These are phyloP conservation scores for Atta cephalotes DNA, from an alignment of 1,140 invertebrate species.

Conservation along the genomic window DNA sequence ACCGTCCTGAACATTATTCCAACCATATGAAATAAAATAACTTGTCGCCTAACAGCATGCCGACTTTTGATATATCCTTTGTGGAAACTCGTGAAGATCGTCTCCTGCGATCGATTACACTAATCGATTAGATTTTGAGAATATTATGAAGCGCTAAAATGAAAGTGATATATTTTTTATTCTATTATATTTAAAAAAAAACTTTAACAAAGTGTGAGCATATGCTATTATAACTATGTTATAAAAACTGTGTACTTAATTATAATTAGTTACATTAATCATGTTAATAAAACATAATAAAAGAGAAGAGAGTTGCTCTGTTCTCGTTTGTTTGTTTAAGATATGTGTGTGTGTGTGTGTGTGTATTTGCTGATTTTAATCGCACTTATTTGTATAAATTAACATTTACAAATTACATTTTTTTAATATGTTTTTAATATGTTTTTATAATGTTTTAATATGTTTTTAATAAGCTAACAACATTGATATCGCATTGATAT, in stretches of 20 bases:
- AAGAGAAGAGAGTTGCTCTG: constrained; percentile 5
- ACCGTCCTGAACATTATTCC: neutral
- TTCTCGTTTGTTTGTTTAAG: constrained; percentile 21
- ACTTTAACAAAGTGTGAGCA: constrained; percentile 24
- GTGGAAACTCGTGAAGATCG: neutral
- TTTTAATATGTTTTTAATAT: neutral
- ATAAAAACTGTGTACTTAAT: constrained; percentile 22
- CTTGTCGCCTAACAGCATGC: constrained; percentile 46
- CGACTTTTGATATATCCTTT: constrained; percentile 1
- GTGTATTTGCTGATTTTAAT: neutral
- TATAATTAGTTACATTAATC: constrained; percentile 25
- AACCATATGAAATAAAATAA: constrained; percentile 22
- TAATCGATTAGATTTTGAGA: constrained; percentile 23
- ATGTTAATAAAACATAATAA: constrained; percentile 39
- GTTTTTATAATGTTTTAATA: too few species aligned
- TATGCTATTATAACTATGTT: neutral
- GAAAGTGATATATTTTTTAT: constrained; percentile 36
- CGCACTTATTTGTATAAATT: constrained; percentile 17
- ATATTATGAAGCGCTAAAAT: neutral
- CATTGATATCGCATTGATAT: neutral
- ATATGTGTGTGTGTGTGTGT: neutral
- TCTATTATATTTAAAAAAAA: neutral
- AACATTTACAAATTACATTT: neutral
- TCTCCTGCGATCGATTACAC: neutral
- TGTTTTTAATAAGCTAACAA: constrained; percentile 26